phyloP scores from a whole-genome alignment of 2,888 invertebrate species.

The Zootermopsis nevadensis region DNA sequence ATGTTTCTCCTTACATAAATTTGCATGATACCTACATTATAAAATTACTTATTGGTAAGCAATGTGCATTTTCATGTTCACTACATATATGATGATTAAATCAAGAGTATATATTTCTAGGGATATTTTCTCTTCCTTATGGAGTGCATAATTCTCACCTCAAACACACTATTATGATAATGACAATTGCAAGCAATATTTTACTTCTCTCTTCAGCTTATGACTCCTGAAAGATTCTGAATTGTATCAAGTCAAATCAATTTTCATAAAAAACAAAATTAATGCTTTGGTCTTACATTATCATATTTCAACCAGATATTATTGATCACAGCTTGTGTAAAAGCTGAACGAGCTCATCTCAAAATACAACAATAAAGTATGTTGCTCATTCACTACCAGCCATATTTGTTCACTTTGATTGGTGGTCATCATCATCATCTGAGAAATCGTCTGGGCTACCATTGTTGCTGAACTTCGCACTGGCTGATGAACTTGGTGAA shows the following conservation, averaged over 20 bases:
- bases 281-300: not conserved
- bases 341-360: not conserved
- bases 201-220: not conserved
- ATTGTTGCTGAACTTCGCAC: conserved; percentile 28
- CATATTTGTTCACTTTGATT: conserved; percentile 6
- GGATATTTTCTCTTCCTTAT: too few species aligned
- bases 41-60: not conserved
- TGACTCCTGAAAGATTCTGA: too few species aligned
- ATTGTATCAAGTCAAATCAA: not conserved
- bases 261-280: not conserved
- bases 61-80: not conserved
- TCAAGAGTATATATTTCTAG: not conserved
- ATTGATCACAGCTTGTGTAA: not conserved
- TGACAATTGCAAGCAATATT: not conserved
- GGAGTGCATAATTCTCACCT: not conserved
- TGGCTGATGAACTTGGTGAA: conserved; percentile 31
- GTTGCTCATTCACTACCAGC: not conserved
- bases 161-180: conserved; percentile 23
- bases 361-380: not conserved
- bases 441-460: conserved; percentile 47
- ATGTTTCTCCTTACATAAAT: not conserved
- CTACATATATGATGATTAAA: not conserved
- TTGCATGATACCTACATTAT: not conserved
- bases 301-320: too few species aligned
- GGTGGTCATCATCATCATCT: conserved; percentile 50